phyloP scores from a whole-genome alignment of 2,888 invertebrate species.

The Drosophila bunnanda region DNA sequence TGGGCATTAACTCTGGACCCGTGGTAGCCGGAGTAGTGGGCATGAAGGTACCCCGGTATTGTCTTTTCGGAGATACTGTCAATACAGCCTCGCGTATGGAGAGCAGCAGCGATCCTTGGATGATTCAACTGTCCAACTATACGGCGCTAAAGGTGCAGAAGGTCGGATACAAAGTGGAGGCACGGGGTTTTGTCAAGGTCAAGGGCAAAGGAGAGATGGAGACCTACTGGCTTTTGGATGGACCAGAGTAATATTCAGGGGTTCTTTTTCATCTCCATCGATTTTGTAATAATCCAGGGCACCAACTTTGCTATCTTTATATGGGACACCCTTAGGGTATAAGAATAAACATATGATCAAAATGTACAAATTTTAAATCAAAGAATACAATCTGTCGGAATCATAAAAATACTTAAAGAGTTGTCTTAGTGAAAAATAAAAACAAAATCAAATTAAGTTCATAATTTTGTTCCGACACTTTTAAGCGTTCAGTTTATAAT shows the following conservation, averaged over 20 bases:
- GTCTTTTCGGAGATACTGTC: conserved; percentile 95
- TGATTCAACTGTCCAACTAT: conserved; percentile 90
- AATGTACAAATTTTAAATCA: conserved; percentile 9
- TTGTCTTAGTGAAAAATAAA: background rate
- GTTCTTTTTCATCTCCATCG: background rate
- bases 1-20: conserved; percentile 93
- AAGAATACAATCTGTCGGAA: background rate
- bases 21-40: conserved; percentile 96
- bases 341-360: background rate
- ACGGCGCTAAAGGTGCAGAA: conserved; percentile 89
- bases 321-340: conserved; percentile 1
- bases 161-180: conserved; percentile 88
- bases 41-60: conserved; percentile 92
- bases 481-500: no score
- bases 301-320: conserved; percentile 2
- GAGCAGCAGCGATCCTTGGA: conserved; percentile 88
- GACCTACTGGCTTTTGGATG: conserved; percentile 91
- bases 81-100: conserved; percentile 97
- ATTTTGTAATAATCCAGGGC: background rate
- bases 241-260: conserved; percentile 79
- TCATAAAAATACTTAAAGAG: background rate
- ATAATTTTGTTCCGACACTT: no score
- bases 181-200: conserved; percentile 90
- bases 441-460: no score
- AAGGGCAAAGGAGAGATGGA: conserved; percentile 97